A percentile compares a stretch with the other conserved stretches of the same genome.
Evolutionary conservation across 2,797 vertebrate genomes (phyloP).

Genomic region (Muraenolepis orangiensis): DNA sequence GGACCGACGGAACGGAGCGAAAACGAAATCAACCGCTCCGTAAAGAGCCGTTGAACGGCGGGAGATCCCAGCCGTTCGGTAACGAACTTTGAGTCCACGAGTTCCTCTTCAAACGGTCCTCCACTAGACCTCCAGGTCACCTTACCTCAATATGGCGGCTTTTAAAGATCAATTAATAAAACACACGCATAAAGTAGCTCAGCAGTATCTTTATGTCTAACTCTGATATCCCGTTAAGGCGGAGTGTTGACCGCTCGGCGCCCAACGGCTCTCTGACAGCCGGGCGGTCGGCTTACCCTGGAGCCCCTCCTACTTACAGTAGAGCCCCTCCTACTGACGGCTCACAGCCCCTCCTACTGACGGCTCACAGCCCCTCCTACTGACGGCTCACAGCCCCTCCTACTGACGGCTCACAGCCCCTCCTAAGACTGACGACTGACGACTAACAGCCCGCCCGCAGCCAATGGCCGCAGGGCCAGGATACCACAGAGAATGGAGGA

Average conservation of each 20-base stretch:
- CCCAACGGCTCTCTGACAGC: background rate
- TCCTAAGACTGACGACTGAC: conserved; percentile 47
- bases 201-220: too few relatives aligned
- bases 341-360: conserved; percentile 26
- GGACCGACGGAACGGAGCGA: too few relatives aligned
- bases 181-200: background rate
- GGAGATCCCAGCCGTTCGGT: too few relatives aligned
- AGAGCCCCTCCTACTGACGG: conserved; percentile 39
- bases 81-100: too few relatives aligned
- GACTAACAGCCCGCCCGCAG: background rate
- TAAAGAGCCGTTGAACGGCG: too few relatives aligned
- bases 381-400: too few relatives aligned
- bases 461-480: conserved; percentile 42
- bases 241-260: background rate
- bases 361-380: conserved; percentile 54
- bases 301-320: conserved; percentile 57
- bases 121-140: too few relatives aligned
- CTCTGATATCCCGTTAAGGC: too few relatives aligned
- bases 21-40: too few relatives aligned
- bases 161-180: too few relatives aligned
- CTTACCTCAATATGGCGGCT: too few relatives aligned
- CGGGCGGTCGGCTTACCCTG: conserved; percentile 51
- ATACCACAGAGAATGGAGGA: background rate
- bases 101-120: too few relatives aligned
- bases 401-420: conserved; percentile 55